Conservation (phyloP, 2,888 invertebrate genomes). For the Celastrina argiolus region DNA sequence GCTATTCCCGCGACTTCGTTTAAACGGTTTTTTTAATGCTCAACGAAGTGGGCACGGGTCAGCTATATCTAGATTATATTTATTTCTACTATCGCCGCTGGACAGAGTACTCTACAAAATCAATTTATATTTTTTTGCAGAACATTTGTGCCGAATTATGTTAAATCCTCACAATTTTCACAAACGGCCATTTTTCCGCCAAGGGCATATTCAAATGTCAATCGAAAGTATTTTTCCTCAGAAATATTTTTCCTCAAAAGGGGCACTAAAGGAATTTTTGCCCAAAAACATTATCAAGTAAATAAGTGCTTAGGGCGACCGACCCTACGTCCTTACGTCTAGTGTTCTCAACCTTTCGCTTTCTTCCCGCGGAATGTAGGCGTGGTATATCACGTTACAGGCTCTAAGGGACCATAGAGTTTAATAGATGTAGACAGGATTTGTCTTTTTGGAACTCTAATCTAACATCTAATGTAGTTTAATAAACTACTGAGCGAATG, state of each 20-base stretch:
- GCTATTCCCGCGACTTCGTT: too few species aligned
- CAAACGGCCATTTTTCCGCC: neutral
- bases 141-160: too few species aligned
- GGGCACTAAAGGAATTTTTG: neutral
- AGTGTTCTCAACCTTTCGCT: constrained; percentile 21
- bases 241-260: neutral
- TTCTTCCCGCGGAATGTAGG: constrained; percentile 42
- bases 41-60: too few species aligned
- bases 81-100: too few species aligned
- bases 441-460: neutral
- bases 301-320: neutral
- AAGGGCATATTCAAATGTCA: neutral
- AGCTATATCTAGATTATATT: too few species aligned
- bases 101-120: too few species aligned
- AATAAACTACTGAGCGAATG: too few species aligned
- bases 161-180: too few species aligned
- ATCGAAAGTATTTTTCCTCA: neutral
- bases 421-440: neutral
- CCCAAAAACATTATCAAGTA: neutral
- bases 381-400: constrained; percentile 53
- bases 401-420: constrained; percentile 47
- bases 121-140: too few species aligned
- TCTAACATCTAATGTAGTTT: too few species aligned
- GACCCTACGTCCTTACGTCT: constrained; percentile 42
- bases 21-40: too few species aligned